These are phyloP conservation scores for Melanotaenia nigrans DNA, from an alignment of 2,797 vertebrate genomes.

Conservation along the genomic window DNA sequence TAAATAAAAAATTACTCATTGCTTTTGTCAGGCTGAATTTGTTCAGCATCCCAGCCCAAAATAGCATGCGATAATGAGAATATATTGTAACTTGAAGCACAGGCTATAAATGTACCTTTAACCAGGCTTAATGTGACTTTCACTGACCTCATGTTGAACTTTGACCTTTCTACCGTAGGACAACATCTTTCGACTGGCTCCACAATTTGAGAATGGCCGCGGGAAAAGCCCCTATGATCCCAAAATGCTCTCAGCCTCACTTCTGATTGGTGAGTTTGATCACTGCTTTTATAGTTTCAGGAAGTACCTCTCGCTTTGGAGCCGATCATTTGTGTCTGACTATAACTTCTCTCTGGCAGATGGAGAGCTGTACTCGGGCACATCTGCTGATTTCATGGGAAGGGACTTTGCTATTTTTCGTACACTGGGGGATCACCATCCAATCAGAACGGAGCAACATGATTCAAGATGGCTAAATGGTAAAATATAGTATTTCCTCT, in stretches of 20 bases:
- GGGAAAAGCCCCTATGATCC: constrained; percentile 97
- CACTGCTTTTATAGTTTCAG: constrained; percentile 46
- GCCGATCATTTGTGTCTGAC: constrained; percentile 46
- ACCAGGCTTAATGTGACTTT: constrained; percentile 36
- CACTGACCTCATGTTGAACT: constrained; percentile 56
- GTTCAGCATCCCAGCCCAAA: constrained; percentile 24
- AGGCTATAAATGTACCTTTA: constrained; percentile 53
- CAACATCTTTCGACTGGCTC: constrained; percentile 91
- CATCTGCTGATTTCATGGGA: constrained; percentile 97
- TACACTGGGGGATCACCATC: constrained; percentile 93
- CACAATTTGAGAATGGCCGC: constrained; percentile 93
- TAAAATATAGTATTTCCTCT: constrained; percentile 62
- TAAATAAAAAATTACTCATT: constrained; percentile 1
- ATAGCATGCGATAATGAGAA: constrained; percentile 34
- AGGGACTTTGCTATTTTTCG: constrained; percentile 97
- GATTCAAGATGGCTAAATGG: constrained; percentile 97
- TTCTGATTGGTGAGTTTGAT: constrained; percentile 88
- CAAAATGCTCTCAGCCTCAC: constrained; percentile 92
- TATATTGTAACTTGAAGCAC: constrained; percentile 60
- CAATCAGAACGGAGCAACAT: constrained; percentile 95
- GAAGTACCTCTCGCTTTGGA: constrained; percentile 29
- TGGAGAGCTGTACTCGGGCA: constrained; percentile 94
- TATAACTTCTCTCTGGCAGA: constrained; percentile 77
- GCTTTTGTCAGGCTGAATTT: constrained; percentile 10
- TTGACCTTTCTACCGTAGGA: constrained; percentile 82